Base-by-base conservation (phyloP, 2,113 vertebrate species). In the Pyrgilauda ruficollis region DNA sequence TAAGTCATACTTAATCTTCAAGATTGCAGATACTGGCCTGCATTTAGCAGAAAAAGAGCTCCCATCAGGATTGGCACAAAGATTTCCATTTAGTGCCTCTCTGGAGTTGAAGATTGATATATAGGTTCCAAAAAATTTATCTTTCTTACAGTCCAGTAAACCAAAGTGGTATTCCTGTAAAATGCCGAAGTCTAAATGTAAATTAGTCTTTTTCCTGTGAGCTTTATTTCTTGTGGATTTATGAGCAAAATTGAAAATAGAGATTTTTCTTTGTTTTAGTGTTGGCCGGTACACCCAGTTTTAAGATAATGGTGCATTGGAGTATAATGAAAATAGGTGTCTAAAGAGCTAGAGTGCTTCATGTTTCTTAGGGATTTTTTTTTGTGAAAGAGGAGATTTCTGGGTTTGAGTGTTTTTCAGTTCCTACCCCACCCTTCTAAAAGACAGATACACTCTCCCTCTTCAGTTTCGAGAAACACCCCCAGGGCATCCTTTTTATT, bases 401-500 rank as follows among this genome's bases (percentile, higher is more conserved):
- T 94, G 90, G 2, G 8, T 78, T 89, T 89, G 43, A 77, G 43
- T 35, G 64, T 72, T 80, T 83, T 79, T 70, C 64, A 90, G 46
- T 74, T 92, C 37, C 63, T 89, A 58, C 85, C 30, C 84, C 93
- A 89, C 90, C 91, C 80, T 84, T 84, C 84, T 92, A 47, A 93
- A 93, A 84, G 70, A 88, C 93, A 76, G 70, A 53, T 94, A 59
- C 31, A 30, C 41, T 92, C 63, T 94, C 68, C 67, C 33, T 81
- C 68, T 89, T 72, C 59, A 47, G 39, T 79, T 96, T 92, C 92
- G 62, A 91, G 96, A 98, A 98, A 96, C 68, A 74, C 86, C 93
- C 96, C 79, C 76, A 67, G 66, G 95, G 95, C 93, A 97, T 97
- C 96, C 95, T 97, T 95, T 96, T 97, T 93, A 97, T 97, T 97